Evolutionary conservation across 2,888 invertebrate species (phyloP).

Genomic region (Ctena decussata): DNA sequence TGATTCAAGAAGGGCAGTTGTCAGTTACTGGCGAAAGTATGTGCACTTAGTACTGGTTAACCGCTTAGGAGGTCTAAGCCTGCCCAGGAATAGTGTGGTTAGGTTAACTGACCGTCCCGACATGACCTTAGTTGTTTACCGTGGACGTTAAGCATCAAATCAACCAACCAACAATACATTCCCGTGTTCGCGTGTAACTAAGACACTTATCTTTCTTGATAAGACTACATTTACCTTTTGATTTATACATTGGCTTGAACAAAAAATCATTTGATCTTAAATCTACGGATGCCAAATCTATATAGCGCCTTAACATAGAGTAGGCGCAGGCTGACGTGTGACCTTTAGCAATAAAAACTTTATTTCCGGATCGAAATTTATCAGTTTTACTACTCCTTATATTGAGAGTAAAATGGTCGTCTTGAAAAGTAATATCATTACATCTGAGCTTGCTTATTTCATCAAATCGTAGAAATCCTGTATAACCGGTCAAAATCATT

Average conservation of each 20-base stretch:
- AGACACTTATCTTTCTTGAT: no score
- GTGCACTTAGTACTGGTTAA: no score
- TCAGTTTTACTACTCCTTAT: constrained; percentile 39
- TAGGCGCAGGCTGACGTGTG: constrained; percentile 29
- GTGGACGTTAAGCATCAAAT: no score
- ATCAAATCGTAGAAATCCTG: constrained; percentile 14
- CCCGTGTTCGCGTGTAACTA: no score
- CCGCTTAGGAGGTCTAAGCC: no score
- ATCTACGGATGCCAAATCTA: neutral
- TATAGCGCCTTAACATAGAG: constrained; percentile 28
- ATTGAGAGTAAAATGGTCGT: constrained; percentile 15
- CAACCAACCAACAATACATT: no score
- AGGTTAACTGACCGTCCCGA: no score
- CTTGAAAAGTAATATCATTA: constrained; percentile 24
- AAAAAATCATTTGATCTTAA: constrained; percentile 27
- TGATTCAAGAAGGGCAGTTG: no score
- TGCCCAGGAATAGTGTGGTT: no score
- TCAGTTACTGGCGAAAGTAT: no score
- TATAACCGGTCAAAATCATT: constrained; percentile 18
- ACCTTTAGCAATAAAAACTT: constrained; percentile 31
- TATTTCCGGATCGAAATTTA: constrained; percentile 19
- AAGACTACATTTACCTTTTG: no score
- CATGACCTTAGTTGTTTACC: no score
- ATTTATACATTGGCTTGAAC: constrained; percentile 32
- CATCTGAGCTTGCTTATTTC: constrained; percentile 23